Base-by-base conservation (phyloP, 2,797 vertebrate genomes). In the Tiaroga cobitis region DNA sequence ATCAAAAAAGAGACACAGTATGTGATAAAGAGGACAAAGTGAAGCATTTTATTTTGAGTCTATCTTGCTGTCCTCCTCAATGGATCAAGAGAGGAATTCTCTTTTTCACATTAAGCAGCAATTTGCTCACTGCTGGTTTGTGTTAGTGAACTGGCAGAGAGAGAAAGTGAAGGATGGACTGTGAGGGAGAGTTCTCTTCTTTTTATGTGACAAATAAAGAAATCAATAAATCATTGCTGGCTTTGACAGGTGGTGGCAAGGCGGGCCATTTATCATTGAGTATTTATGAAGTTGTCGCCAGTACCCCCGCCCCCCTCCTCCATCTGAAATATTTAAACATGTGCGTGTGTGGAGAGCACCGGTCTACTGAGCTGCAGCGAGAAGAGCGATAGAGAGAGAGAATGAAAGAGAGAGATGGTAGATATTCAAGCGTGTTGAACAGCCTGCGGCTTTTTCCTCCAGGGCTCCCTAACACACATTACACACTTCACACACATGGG, bases 181-280 rank as follows among this genome's bases (percentile, higher is more conserved):
- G 76, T 82, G 90, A 83, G 73, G 86, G 68, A 69, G 82, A 90
- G 88, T 90, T 91, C 91, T 87, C 88, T 83, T 86, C 83, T 91
- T 93, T 95, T 94, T 92, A 91, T 94, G 93, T 95, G 92, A 95
- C 93, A 95, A 95, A 96, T 94, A 93, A 93, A 94, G 91, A 93
- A 94, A 95, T 95, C 94, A 94, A 95, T 95, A 94, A 96, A 95
- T 95, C 94, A 94, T 94, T 92, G 92, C 81, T 90, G 86, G 91
- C 90, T 93, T 92, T 94, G 92, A 94, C 93, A 92, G 92, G 91
- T 89, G 90, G 92, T 88, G 88, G 91, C 81, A 89, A 91, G 90
- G 91, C 79, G 91, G 91, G 91, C 87, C 83, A 89, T 89, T 94
- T 90, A 91, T 95, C 94, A 94, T 96, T 84, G 93, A 93, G 91